Evolutionary conservation across 2,797 vertebrate genomes (phyloP).

Genomic region (Melanitta fusca): DNA sequence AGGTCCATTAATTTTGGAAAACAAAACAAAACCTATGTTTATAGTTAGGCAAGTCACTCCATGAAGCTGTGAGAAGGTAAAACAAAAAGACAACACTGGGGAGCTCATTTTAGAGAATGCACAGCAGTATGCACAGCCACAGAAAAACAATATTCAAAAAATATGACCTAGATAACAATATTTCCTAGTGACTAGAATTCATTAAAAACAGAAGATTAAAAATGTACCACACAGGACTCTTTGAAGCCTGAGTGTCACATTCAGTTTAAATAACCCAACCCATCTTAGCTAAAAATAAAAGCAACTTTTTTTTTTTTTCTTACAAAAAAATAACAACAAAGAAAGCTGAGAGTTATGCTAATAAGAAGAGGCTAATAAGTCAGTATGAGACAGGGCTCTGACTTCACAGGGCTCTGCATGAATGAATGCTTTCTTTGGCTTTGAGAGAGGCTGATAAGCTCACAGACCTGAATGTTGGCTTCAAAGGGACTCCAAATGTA

Average conservation of each 20-base stretch:
- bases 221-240: constrained; percentile 23
- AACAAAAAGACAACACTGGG: neutral
- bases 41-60: neutral
- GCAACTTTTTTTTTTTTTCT: neutral
- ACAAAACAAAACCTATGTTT: neutral
- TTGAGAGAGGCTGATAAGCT: neutral
- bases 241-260: constrained; percentile 41
- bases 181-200: constrained; percentile 47
- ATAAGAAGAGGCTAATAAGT: neutral
- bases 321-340: neutral
- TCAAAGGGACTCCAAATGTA: constrained; percentile 1
- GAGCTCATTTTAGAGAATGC: constrained; percentile 49
- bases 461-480: neutral
- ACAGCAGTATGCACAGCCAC: neutral
- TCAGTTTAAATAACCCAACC: constrained; percentile 22
- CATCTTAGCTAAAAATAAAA: constrained; percentile 2
- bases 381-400: neutral
- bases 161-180: constrained; percentile 61
- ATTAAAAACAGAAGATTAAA: constrained; percentile 57
- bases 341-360: neutral
- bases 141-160: constrained; percentile 53
- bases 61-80: constrained; percentile 8
- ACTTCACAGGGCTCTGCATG: neutral
- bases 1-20: neutral
- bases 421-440: neutral